Conservation (phyloP, 2,113 vertebrate genomes). For the Microcebus griseorufus region DNA sequence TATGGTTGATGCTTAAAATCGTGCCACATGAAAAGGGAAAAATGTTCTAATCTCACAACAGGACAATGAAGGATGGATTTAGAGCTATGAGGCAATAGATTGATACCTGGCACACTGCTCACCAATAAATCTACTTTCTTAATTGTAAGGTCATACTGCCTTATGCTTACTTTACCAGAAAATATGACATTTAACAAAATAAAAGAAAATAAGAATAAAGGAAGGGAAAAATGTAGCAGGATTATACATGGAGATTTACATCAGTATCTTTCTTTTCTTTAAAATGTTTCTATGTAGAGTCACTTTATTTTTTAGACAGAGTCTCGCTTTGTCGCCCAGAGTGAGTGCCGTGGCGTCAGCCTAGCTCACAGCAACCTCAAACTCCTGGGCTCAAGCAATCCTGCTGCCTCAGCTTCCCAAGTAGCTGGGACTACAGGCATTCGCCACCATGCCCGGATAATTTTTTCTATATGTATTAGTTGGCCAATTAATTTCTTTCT, state of each 20-base stretch:
- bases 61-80: neutral
- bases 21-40: neutral
- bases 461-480: too few species aligned
- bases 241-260: neutral
- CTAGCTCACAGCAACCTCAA: too few species aligned
- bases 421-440: too few species aligned
- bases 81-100: neutral
- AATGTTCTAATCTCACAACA: neutral
- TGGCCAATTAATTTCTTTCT: too few species aligned
- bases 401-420: too few species aligned
- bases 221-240: neutral
- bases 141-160: neutral
- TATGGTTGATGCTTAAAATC: neutral
- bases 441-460: too few species aligned
- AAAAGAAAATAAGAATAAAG: neutral
- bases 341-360: too few species aligned
- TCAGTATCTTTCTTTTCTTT: neutral
- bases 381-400: too few species aligned
- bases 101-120: neutral
- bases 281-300: neutral
- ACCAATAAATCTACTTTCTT: neutral
- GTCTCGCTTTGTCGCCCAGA: too few species aligned
- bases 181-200: neutral
- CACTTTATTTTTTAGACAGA: neutral
- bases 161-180: neutral